Evolutionary conservation across 2,797 vertebrate genomes (phyloP).

Genomic region (Kryptolebias ocellatus): DNA sequence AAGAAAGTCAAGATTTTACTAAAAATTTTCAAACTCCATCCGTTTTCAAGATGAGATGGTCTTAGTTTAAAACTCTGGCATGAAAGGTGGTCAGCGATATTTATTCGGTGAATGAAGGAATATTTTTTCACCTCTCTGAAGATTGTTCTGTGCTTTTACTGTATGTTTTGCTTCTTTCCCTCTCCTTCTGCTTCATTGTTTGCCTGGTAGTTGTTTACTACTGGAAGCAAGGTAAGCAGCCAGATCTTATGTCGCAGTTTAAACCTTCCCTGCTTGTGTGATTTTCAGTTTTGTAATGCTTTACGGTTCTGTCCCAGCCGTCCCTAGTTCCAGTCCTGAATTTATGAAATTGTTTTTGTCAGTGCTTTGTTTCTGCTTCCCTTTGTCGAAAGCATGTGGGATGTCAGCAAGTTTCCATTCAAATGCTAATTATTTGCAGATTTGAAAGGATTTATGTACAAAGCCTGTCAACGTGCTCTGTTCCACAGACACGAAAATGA

Average conservation of each 20-base stretch:
- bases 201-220: slow-evolving; percentile 79
- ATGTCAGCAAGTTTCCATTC: slow-evolving; percentile 18
- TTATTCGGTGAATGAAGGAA: too few species aligned
- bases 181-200: slow-evolving; percentile 44
- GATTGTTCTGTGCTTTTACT: slow-evolving; percentile 10
- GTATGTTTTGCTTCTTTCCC: slow-evolving; percentile 37
- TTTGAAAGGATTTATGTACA: slow-evolving; percentile 43
- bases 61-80: too few species aligned
- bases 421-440: slow-evolving; percentile 7
- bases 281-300: neutral
- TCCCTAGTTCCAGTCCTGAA: neutral
- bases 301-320: neutral
- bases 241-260: slow-evolving; percentile 5
- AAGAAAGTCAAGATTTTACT: too few species aligned
- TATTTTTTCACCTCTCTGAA: neutral
- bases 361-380: neutral
- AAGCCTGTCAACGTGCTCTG: slow-evolving; percentile 40
- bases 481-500: slow-evolving; percentile 26
- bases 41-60: too few species aligned
- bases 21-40: too few species aligned
- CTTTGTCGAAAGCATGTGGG: neutral
- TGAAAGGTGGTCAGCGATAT: neutral
- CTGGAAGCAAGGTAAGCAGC: slow-evolving; percentile 80
- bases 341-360: slow-evolving; percentile 5
- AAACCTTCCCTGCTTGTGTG: neutral